Evolutionary conservation across 1,140 invertebrate species (phyloP).

Genomic region (Pygmarrhopalites habei): DNA sequence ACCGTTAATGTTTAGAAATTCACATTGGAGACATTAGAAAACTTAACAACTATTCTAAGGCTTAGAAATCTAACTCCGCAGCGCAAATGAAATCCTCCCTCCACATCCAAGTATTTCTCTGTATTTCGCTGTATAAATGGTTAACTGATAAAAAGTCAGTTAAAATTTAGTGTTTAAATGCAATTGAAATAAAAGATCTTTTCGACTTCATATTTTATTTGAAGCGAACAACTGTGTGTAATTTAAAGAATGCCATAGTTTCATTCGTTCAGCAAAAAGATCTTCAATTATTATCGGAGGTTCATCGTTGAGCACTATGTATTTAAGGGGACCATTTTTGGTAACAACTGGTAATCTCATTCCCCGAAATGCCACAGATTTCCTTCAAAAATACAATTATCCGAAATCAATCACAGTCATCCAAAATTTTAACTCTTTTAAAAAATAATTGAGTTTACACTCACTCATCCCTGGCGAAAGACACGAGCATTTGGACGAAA

Average conservation of each 20-base stretch:
- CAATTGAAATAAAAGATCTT: too few relatives aligned
- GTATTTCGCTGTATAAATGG: too few relatives aligned
- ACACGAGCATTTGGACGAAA: slow-evolving; percentile 15
- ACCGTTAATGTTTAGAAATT: too few relatives aligned
- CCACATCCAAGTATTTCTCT: too few relatives aligned
- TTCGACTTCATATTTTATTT: too few relatives aligned
- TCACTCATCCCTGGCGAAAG: slow-evolving; percentile 16
- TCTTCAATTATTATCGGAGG: slow-evolving; percentile 3
- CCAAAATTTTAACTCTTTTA: neutral
- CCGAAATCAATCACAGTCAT: neutral
- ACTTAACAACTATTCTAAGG: too few relatives aligned
- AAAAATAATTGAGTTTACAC: neutral
- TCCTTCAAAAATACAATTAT: neutral
- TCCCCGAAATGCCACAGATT: slow-evolving; percentile 11
- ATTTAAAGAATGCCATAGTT: slow-evolving; percentile 13
- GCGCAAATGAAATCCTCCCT: too few relatives aligned
- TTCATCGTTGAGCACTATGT: too few relatives aligned
- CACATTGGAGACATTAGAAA: too few relatives aligned
- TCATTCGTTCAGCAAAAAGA: neutral
- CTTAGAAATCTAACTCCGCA: too few relatives aligned
- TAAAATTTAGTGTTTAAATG: too few relatives aligned
- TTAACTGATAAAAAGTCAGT: too few relatives aligned
- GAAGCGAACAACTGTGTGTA: neutral
- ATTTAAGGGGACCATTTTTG: slow-evolving; percentile 8
- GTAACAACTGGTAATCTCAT: neutral